Conservation (phyloP, 2,888 invertebrate genomes). For the Desoria tigrina region DNA sequence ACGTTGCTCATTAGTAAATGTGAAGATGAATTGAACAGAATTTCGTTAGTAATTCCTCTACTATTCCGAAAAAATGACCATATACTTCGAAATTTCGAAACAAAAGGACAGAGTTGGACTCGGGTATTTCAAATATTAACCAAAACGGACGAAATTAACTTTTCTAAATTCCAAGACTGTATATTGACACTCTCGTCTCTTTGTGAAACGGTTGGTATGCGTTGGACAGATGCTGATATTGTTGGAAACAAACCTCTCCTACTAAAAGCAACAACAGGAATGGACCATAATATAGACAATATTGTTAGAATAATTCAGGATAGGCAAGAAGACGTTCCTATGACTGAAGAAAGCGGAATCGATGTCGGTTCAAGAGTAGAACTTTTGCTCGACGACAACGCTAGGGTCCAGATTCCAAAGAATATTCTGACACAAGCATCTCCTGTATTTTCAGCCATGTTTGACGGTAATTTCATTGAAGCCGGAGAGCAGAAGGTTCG, state of each 20-base stretch:
- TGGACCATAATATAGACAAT: background rate
- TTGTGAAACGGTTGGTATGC: slow-evolving; percentile 35
- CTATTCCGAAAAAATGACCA: slow-evolving; percentile 31
- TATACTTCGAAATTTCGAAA: slow-evolving; percentile 33
- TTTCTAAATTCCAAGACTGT: slow-evolving; percentile 37
- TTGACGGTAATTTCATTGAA: slow-evolving; percentile 46
- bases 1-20: slow-evolving; percentile 29
- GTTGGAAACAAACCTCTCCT: background rate
- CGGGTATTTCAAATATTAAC: slow-evolving; percentile 32
- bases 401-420: slow-evolving; percentile 27
- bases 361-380: slow-evolving; percentile 23
- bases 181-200: slow-evolving; percentile 36
- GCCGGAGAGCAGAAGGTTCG: slow-evolving; percentile 34
- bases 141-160: slow-evolving; percentile 23
- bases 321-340: background rate
- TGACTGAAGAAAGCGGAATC: background rate
- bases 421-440: slow-evolving; percentile 36
- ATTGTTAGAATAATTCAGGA: slow-evolving; percentile 5
- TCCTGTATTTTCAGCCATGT: slow-evolving; percentile 47
- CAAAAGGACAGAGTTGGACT: slow-evolving; percentile 35
- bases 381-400: slow-evolving; percentile 35
- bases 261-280: background rate
- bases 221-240: slow-evolving; percentile 2
- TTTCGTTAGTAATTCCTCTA: slow-evolving; percentile 36
- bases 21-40: slow-evolving; percentile 24